Evolutionary conservation across 2,113 vertebrate species (phyloP), one percentile per base, ranked within the genome.

Genomic region (Dryoscopus gambensis): DNA sequence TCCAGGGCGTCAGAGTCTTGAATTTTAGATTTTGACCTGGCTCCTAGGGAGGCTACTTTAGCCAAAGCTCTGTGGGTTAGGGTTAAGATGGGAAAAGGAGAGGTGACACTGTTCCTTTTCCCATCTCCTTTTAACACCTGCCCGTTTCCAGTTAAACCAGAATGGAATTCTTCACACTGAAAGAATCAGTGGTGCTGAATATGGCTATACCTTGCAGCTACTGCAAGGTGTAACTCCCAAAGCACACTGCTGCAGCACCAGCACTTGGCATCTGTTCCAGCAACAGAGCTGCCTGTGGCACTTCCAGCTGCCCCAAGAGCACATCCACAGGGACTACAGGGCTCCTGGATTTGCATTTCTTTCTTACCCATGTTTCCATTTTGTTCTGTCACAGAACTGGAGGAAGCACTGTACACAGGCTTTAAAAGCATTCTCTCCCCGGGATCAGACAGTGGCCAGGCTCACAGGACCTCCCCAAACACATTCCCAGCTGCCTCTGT

Each of bases 281-380:
- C 69, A 65, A 20, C 0, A 35, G 42, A 56, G 16, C 6, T 71
- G 52, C 20, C 70, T 46, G 35, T 35, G 44, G 67, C 90, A 31
- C 39, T 46, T 67, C 17, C 30, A 50, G 65, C 4, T 27, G 53
- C 11, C 18, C 24, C 1, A 0, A 8, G 1, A 74, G 31, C n/a
- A 35, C 23, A 52, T 14, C 30, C 70, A 47, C 37, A 64, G 21
- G 12, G 33, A 37, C 2, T 7, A 39, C 20, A 39, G 39, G 13
- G 49, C 53, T 94, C 49, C 69, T 2, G 4, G 17, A 23, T 42
- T 53, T 56, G 12, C 25, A 18, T 56, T 75, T 55, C 47, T 53
- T 84, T 10, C 18, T 23, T 62, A 21, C 42, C 80, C 7, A 23
- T 2, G 1, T 55, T 84, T 62, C 39, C 33, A 10, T 74, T 74